Percentiles rank a stretch among this genome's conserved stretches.
Conservation (phyloP, 2,113 vertebrate genomes). For the Pogona vitticeps region DNA sequence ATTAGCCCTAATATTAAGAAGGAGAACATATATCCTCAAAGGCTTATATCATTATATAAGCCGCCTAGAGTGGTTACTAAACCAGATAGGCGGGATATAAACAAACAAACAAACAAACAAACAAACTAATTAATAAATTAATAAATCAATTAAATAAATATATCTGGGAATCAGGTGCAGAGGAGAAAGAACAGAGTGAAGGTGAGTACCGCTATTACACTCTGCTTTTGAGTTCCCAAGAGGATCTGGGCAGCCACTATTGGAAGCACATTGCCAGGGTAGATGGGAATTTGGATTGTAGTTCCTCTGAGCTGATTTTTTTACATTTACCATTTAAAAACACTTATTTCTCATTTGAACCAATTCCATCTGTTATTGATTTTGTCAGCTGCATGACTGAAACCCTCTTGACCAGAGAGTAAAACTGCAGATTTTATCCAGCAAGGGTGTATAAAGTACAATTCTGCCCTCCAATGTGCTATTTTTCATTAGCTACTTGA, state of each 20-base stretch:
- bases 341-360: not conserved
- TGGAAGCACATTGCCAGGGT: not conserved
- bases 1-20: not conserved
- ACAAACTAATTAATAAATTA: no score
- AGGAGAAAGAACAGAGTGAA: not conserved
- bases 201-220: no score
- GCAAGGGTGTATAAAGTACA: not conserved
- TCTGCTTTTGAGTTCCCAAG: not conserved
- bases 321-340: not conserved
- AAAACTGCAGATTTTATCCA: not conserved
- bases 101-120: no score
- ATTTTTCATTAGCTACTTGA: conserved; percentile 12
- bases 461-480: not conserved
- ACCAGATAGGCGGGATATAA: no score
- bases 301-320: not conserved
- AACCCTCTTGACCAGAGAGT: conserved; percentile 48
- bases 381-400: conserved; percentile 39
- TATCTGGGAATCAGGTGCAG: not conserved
- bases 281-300: not conserved
- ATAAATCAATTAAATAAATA: no score
- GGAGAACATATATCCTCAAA: not conserved
- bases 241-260: not conserved
- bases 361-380: not conserved
- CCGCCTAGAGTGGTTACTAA: no score
- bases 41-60: no score